A percentile compares a stretch with the other conserved stretches of the same genome.
Evolutionary conservation across 2,797 vertebrate genomes (phyloP).

Genomic region (Acanthornis magna): DNA sequence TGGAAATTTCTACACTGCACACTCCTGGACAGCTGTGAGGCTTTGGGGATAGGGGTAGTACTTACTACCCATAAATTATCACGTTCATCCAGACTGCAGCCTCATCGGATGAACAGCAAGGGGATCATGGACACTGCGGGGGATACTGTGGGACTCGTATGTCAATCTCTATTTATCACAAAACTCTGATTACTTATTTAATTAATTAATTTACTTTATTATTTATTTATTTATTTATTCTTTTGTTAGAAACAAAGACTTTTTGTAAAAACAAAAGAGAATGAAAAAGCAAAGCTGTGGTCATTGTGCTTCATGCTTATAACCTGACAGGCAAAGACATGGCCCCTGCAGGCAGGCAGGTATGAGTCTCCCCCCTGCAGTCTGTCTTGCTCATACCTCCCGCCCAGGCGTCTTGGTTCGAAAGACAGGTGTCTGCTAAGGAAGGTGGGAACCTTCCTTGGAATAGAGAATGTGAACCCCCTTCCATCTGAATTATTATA

Average conservation of each 20-base stretch:
- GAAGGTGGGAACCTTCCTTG: too few species aligned
- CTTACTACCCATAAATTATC: rapidly evolving
- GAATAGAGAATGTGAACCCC: too few species aligned
- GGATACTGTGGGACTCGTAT: not conserved
- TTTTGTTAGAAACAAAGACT: not conserved
- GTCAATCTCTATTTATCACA: not conserved
- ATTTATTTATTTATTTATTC: not conserved
- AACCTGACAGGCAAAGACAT: not conserved
- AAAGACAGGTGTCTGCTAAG: too few species aligned
- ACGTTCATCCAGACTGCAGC: rapidly evolving
- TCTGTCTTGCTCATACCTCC: not conserved
- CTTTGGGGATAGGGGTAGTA: rapidly evolving
- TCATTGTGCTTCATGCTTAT: not conserved
- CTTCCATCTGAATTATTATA: too few species aligned
- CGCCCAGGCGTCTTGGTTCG: too few species aligned
- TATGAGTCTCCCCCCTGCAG: not conserved
- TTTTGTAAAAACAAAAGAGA: not conserved
- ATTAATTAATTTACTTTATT: not conserved
- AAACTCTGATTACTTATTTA: not conserved
- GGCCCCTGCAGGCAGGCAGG: not conserved
- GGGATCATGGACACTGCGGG: not conserved
- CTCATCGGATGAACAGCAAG: not conserved
- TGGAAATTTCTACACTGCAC: not conserved
- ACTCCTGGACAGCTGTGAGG: rapidly evolving
- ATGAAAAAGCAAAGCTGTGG: not conserved